Base-by-base conservation (phyloP, 2,113 vertebrate genomes). In the Carassius gibelio region DNA sequence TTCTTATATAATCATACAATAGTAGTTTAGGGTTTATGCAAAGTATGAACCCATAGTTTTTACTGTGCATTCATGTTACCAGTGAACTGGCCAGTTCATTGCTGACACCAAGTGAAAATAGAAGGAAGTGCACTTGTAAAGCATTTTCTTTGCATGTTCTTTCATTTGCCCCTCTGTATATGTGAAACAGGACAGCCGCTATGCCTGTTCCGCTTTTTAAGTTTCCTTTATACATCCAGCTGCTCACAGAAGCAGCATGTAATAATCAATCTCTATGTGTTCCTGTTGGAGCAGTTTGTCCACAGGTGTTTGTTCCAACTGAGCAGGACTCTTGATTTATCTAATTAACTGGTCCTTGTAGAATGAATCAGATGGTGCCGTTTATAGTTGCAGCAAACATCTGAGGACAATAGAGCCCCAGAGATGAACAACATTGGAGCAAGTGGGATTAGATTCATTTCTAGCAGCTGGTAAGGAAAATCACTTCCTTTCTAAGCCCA, bases 91-190 rank as follows among this genome's bases (percentile, higher is more conserved):
- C 26, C 38, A 61, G 78, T 82, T 19, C 83, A 71, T 64, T 87
- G 64, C 85, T 88, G 88, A 82, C 88, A 71, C 88, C 88, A 87
- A 85, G 88, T 88, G 88, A 38, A 59, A 48, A 21, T 48, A 74
- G 8, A 21, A 3, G 72, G 78, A 8, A 79, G 38, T 79, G 87
- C 85, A 81, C 42, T 1, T 50, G 5, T 15, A 23, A 74, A 74
- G 42, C 71, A 75, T 48, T 26, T 13, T 50, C 11, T 75, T 75
- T 75, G 42, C n/a, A 14, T 50, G n/a, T 75, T 9, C 10, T 69
- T 34, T 76, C 72, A 61, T 30, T 75, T 78, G 30, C 74, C 75
- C 64, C 77, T 57, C n/a, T 85, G 61, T 76, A 81, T 68, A 36
- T 71, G 68, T 71, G 34, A 72, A 71, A 74, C 50, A n/a, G 23